Evolutionary conservation across 2,888 invertebrate species (phyloP), one percentile per base, ranked within the genome.

Genomic region (Ypsolopha scabrella): DNA sequence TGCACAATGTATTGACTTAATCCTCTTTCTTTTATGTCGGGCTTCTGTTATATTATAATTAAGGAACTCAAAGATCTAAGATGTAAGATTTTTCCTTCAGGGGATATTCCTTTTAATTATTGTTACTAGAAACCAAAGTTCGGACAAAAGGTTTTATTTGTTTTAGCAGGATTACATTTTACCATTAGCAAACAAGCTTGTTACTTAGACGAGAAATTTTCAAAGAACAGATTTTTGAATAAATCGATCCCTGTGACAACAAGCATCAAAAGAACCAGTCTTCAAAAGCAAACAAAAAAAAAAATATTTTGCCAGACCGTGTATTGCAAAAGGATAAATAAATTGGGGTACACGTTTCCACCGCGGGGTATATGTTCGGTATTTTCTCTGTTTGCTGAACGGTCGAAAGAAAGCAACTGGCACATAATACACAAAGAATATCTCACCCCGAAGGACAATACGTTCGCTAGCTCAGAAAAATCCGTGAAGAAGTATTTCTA

Each of bases 401-500:
- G 14, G 10, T 6, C 7, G 68, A 75, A 79, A 71, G 78, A 78
- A 82, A 83, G 81, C 82, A 85, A 83, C 70, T 75, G 81, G 77
- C 70, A 77, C 80, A 81, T 78, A 75, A 80, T 81, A 80, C 73
- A 75, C 75, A 79, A 77, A 47, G 37, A 47, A 47, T 47, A 47
- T 43, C 37, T 37, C 10, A 37, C 47, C 47, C 47, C 37, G 14
- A 72, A 78, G 77, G 80, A 80, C 81, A 79, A 80, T 77, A 79
- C 75, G 78, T 74, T 79, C 78, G 77, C 67, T 75, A 80, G 83
- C 81, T 83, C 83, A 83, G 80, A 82, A 83, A 24, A 83, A 83
- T 82, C 80, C 80, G 77, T 75, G 77, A 78, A 70, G 68, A 79
- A 77, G 79, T 72, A 80, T 83, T 85, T 82, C 76, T 80, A 82